These are phyloP conservation scores for Berghia stephanieae DNA, from an alignment of 1,140 invertebrate genomes.

Conservation along the genomic window DNA sequence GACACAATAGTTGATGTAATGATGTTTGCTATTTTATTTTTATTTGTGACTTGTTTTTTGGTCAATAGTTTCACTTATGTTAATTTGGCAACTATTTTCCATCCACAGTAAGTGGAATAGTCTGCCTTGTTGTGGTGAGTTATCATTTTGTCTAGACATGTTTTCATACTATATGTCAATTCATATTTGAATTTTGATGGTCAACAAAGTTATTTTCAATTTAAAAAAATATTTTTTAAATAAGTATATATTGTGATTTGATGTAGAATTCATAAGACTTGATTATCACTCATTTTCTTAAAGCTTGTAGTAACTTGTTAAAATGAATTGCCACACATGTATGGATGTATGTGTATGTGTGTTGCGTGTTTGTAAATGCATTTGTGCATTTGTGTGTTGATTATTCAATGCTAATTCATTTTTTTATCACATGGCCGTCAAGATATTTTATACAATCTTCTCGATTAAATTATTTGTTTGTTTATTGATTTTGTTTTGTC, in stretches of 20 bases:
- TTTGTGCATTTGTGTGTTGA: background rate
- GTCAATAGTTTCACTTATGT: too few relatives aligned
- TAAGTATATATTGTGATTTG: background rate
- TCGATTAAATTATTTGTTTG: background rate
- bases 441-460: background rate
- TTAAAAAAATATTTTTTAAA: background rate
- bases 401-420: background rate
- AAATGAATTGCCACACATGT: too few relatives aligned
- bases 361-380: background rate
- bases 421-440: background rate
- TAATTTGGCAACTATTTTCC: too few relatives aligned
- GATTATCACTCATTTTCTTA: background rate
- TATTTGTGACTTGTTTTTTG: too few relatives aligned
- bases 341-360: background rate
- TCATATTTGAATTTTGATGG: background rate
- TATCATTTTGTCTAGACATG: too few relatives aligned
- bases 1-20: too few relatives aligned
- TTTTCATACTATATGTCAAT: too few relatives aligned
- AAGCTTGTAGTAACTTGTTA: too few relatives aligned
- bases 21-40: too few relatives aligned
- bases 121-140: slow-evolving; percentile 22
- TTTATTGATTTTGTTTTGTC: background rate
- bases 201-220: background rate
- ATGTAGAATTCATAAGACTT: background rate
- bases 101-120: slow-evolving; percentile 24